Evolutionary conservation across 53 echinoderm and acorn worm genomes (phyloP).

Genomic region (Echinarachnius parma): DNA sequence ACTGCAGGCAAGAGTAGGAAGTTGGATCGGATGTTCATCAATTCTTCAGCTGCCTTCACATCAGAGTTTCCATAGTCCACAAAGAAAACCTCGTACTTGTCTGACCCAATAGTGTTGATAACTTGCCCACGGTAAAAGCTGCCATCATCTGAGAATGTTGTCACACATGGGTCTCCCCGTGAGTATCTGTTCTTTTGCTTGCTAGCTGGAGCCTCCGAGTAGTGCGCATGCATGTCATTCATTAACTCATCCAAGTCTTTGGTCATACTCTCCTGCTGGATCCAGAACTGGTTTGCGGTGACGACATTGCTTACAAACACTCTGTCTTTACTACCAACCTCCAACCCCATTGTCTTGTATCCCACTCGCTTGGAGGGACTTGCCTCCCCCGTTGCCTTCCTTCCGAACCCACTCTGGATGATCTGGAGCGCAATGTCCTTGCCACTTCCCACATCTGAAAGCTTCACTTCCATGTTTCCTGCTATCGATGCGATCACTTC

Average conservation of each 20-base stretch:
- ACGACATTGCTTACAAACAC: slow-evolving; percentile 66
- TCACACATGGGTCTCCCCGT: slow-evolving; percentile 65
- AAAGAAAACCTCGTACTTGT: slow-evolving; percentile 74
- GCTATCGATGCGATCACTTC: slow-evolving; percentile 25
- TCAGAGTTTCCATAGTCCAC: slow-evolving; percentile 95
- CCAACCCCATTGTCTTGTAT: slow-evolving; percentile 41
- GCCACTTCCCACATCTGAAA: slow-evolving; percentile 52
- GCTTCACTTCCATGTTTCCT: slow-evolving; percentile 60
- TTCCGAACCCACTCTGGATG: slow-evolving; percentile 57
- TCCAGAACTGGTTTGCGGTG: slow-evolving; percentile 80
- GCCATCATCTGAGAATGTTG: slow-evolving; percentile 80
- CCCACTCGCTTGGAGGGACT: slow-evolving; percentile 36
- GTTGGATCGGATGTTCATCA: slow-evolving; percentile 52
- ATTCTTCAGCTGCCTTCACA: slow-evolving; percentile 38
- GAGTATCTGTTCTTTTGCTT: not conserved
- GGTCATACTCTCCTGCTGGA: slow-evolving; percentile 65
- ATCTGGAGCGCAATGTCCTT: slow-evolving; percentile 56
- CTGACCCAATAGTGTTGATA: slow-evolving; percentile 43
- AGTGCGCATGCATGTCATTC: slow-evolving; percentile 71
- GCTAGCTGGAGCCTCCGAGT: slow-evolving; percentile 2
- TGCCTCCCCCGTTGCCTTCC: slow-evolving; percentile 20
- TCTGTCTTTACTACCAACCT: slow-evolving; percentile 65
- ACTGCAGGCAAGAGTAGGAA: slow-evolving; percentile 72
- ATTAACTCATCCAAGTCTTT: slow-evolving; percentile 74
- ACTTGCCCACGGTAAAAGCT: slow-evolving; percentile 70